phyloP scores from a whole-genome alignment of 1,140 invertebrate species.

The Solenopsis invicta region DNA sequence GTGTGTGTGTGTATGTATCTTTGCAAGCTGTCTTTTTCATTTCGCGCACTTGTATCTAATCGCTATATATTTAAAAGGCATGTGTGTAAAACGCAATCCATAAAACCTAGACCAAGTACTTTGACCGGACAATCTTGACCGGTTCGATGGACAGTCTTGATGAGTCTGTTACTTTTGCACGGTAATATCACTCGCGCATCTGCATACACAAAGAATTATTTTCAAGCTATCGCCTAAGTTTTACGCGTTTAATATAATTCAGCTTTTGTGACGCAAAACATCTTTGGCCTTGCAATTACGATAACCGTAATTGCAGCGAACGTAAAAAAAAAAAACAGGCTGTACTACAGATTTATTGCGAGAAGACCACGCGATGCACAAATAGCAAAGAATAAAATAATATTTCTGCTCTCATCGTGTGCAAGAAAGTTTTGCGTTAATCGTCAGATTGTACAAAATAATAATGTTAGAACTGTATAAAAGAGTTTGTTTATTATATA shows the following conservation, averaged over 20 bases:
- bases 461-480: slow-evolving; percentile 6
- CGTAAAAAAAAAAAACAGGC: slow-evolving; percentile 43
- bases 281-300: slow-evolving; percentile 28
- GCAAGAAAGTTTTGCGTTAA: slow-evolving; percentile 23
- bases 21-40: slow-evolving; percentile 12
- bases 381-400: slow-evolving; percentile 4
- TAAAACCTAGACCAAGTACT: slow-evolving; percentile 37
- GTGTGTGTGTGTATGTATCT: slow-evolving; percentile 4
- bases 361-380: slow-evolving; percentile 11
- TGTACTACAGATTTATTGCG: slow-evolving; percentile 38
- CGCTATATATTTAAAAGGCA: slow-evolving; percentile 28
- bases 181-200: neutral
- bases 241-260: slow-evolving; percentile 32
- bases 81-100: neutral
- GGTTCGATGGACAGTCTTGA: neutral
- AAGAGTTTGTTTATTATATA: neutral
- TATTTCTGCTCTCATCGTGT: neutral
- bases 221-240: neutral
- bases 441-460: neutral
- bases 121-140: neutral
- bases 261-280: neutral
- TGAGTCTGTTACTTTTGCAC: neutral
- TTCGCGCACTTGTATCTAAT: slow-evolving; percentile 18
- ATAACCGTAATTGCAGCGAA: slow-evolving; percentile 45
- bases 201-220: neutral